These are phyloP conservation scores for Acanthosepion lycidas DNA, from an alignment of 2,888 invertebrate species.

Conservation along the genomic window DNA sequence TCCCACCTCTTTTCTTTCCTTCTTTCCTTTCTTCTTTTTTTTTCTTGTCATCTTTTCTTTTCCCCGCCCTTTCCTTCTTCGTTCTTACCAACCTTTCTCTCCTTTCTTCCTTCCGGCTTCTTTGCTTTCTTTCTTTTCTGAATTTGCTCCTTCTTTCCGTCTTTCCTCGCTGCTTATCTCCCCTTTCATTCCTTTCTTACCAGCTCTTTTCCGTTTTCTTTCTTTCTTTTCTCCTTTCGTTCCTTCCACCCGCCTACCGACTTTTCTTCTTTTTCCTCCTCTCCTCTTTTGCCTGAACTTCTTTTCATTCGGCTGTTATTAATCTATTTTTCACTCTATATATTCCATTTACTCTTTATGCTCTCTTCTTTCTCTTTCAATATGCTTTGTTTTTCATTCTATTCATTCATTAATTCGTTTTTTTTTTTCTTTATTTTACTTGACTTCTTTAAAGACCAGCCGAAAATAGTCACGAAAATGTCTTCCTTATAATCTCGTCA, in stretches of 20 bases:
- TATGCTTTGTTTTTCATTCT: not conserved
- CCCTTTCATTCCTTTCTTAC: no score
- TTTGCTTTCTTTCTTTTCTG: not conserved
- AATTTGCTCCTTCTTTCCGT: no score
- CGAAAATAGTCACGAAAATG: not conserved
- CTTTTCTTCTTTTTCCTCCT: no score
- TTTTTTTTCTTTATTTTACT: not conserved
- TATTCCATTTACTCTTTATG: not conserved
- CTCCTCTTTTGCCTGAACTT: no score
- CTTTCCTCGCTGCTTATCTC: not conserved
- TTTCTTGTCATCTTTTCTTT: not conserved
- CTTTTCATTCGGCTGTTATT: not conserved
- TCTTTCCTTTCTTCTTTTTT: not conserved
- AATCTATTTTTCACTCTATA: not conserved
- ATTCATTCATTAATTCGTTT: not conserved
- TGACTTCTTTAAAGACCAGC: not conserved
- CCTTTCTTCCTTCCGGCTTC: not conserved
- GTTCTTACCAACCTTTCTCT: no score
- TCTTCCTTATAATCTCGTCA: not conserved
- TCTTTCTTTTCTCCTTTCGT: no score
- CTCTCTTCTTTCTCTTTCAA: not conserved
- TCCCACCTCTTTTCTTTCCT: not conserved
- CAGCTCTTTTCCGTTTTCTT: no score
- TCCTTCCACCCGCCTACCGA: no score
- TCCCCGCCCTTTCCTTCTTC: no score